These are phyloP conservation scores for Seriola aureovittata DNA, from an alignment of 2,113 vertebrate genomes.

Conservation along the genomic window DNA sequence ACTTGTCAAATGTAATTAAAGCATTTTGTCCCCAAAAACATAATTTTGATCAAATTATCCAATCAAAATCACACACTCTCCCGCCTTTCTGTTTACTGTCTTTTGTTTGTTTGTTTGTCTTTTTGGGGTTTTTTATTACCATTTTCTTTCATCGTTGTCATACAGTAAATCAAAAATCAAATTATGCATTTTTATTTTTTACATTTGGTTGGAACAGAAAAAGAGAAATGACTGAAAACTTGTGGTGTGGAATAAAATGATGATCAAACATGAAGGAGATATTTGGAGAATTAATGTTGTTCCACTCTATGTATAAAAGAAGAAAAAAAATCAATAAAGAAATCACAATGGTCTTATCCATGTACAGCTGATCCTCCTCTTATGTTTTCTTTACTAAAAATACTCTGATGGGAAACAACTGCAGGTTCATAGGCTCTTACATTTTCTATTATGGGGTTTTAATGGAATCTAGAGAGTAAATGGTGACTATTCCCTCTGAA, in stretches of 20 bases:
- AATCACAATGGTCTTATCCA: slow-evolving; percentile 81
- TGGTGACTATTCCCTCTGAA: neutral
- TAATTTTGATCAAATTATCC: neutral
- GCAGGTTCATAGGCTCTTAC: neutral
- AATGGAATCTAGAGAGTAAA: neutral
- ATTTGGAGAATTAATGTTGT: slow-evolving; percentile 80
- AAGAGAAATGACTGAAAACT: slow-evolving; percentile 70
- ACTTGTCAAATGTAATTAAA: neutral
- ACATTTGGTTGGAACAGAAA: slow-evolving; percentile 71
- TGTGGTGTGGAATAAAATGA: slow-evolving; percentile 80
- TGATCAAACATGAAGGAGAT: slow-evolving; percentile 75
- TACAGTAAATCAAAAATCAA: slow-evolving; percentile 47
- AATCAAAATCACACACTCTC: slow-evolving; percentile 17
- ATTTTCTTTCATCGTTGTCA: slow-evolving; percentile 45
- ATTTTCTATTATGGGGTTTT: slow-evolving; percentile 2
- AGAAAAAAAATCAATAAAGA: slow-evolving; percentile 80
- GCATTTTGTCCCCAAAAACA: slow-evolving; percentile 21
- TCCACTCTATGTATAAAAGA: slow-evolving; percentile 82
- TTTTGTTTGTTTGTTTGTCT: neutral
- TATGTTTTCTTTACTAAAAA: slow-evolving; percentile 8
- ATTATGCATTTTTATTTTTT: slow-evolving; percentile 63
- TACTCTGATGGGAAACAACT: neutral
- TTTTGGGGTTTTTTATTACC: neutral
- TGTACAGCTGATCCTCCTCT: slow-evolving; percentile 48
- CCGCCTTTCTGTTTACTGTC: slow-evolving; percentile 2